Evolutionary conservation across 2,888 invertebrate genomes (phyloP), one percentile per base, ranked within the genome.

Genomic region (Folsomia candida): DNA sequence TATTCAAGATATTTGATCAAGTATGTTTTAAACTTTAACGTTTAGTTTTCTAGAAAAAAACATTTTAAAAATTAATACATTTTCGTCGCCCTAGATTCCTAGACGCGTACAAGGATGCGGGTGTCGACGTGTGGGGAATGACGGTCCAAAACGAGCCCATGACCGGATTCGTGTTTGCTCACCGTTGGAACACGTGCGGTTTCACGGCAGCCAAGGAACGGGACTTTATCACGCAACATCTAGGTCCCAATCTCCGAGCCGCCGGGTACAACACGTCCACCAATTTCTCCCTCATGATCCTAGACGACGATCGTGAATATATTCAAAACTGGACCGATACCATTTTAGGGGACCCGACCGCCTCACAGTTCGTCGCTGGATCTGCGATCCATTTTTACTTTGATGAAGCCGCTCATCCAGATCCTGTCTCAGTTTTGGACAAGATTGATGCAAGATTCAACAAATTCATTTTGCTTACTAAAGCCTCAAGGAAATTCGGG

Each of bases 301-400:
- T 83, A 20, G 83, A 83, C 77, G 83, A 83, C 68, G 80, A 82
- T 60, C 74, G 80, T 51, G 70, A 71, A 11, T 58, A 79, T 1
- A 69, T 80, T 14, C 77, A 79, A 18, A 77, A 70, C 24, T 81
- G 80, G 80, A 78, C 76, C 14, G 75, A 81, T 25, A 69, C 70
- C 6, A 78, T 81, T 1, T 73, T 78, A 58, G 68, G 68, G 2
- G 78, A 80, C 67, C 51, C 67, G 0, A 71, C 59, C 6, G 80
- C 80, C 18, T 74, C 76, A 14, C 59, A 74, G 57, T 78, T 80
- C 63, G 76, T 86, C 0, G 81, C 81, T 81, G 62, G 93, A 0
- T 86, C 92, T 57, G 91, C 89, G 0, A 84, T 93, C 2, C 95
- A 96, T 83, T 95, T n/a, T n/a, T n/a, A n/a, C n/a, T n/a, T n/a